These are phyloP conservation scores for Drosophila pallidifrons DNA, from an alignment of 1,140 invertebrate genomes.

Conservation along the genomic window DNA sequence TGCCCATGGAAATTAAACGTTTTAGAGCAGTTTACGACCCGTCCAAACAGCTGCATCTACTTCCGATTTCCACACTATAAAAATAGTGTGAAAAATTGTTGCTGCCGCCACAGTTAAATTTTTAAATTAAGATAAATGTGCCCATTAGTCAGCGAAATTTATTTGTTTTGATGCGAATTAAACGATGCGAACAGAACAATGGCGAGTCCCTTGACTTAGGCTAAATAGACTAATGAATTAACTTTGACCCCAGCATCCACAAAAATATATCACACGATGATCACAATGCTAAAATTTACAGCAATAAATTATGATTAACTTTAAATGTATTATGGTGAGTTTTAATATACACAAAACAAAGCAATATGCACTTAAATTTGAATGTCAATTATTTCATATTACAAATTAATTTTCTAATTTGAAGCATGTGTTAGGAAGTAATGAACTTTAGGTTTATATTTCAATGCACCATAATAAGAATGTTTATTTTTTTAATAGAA, in stretches of 20 bases:
- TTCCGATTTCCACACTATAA: slow-evolving; percentile 51
- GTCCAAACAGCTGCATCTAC: slow-evolving; percentile 54
- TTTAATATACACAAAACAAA: no score
- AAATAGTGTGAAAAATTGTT: slow-evolving; percentile 76
- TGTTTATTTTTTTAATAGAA: no score
- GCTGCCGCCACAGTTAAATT: slow-evolving; percentile 43
- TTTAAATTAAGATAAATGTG: slow-evolving; percentile 73
- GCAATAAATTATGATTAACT: not conserved
- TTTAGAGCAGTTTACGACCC: slow-evolving; percentile 26
- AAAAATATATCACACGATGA: not conserved
- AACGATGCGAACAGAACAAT: not conserved
- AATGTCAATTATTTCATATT: no score
- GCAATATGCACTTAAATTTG: no score
- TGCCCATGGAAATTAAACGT: slow-evolving; percentile 71
- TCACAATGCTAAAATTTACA: not conserved
- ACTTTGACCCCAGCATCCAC: not conserved
- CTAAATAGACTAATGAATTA: not conserved
- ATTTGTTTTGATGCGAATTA: slow-evolving; percentile 67
- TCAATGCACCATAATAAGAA: no score
- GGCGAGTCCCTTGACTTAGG: not conserved
- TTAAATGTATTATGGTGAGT: not conserved
- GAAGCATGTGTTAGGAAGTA: no score
- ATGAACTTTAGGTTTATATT: no score
- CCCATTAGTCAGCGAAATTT: slow-evolving; percentile 64
- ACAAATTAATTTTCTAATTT: no score